These are phyloP conservation scores for Saccostrea echinata DNA, from an alignment of 1,140 invertebrate species.

Conservation along the genomic window DNA sequence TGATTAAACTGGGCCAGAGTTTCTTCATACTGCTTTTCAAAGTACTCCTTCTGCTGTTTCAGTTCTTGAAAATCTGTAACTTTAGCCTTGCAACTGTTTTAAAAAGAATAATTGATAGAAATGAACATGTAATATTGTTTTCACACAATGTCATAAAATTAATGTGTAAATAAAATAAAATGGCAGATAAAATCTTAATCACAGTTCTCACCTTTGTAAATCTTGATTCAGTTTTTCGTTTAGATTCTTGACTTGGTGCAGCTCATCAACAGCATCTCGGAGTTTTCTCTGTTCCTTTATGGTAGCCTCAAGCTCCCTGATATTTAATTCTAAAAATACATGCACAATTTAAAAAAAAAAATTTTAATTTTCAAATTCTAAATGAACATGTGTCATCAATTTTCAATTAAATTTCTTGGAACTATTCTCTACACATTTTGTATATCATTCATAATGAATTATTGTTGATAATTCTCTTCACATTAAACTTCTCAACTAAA, in stretches of 20 bases:
- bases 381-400: background rate
- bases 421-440: background rate
- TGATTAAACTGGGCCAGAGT: constrained; percentile 25
- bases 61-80: constrained; percentile 43
- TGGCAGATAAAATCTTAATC: background rate
- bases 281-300: constrained; percentile 63
- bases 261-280: constrained; percentile 66
- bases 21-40: constrained; percentile 49
- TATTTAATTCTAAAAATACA: constrained; percentile 59
- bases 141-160: background rate
- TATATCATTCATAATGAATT: too few relatives aligned
- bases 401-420: background rate
- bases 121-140: background rate
- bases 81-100: constrained; percentile 42
- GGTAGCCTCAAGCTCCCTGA: constrained; percentile 62
- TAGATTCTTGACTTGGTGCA: constrained; percentile 57
- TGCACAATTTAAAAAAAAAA: background rate
- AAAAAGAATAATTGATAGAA: background rate
- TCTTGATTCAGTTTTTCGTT: constrained; percentile 61
- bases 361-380: background rate
- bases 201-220: constrained; percentile 58
- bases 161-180: background rate
- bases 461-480: background rate
- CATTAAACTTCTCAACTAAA: background rate
- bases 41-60: constrained; percentile 34